Base-by-base conservation (phyloP, 2,113 vertebrate genomes). In the Edolisoma coerulescens region DNA sequence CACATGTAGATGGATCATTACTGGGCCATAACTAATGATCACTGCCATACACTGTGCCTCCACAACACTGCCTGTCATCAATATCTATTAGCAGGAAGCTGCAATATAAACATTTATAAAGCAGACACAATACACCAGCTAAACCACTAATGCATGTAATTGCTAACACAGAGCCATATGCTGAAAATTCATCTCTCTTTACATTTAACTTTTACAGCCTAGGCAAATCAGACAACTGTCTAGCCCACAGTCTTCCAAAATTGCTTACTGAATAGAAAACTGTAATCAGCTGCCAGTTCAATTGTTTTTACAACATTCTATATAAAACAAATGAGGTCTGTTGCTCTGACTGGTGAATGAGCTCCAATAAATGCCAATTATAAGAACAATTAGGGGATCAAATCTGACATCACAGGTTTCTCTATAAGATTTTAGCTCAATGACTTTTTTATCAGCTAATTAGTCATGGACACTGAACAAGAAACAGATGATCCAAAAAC, bases 71-170 rank as follows among this genome's bases (percentile, higher is more conserved):
- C 22, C 69, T 81, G 42, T 24, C 64, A 87, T 87, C 82, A 95
- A 70, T 53, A 87, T 24, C 64, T 75, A 50, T 65, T 63, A 84
- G 65, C 11, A 93, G 33, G 78, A 79, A 70, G 30, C 23, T 82
- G 56, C 65, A 85, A 78, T 37, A 75, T 44, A 82, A 95, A 93
- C 74, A 90, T 90, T 87, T 75, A 84, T 79, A 76, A 87, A 91
- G 88, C 37, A 83, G 85, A 85, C 57, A 95, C 30, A 87, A 91
- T 10, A 30, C 47, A 59, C 69, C 26, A 82, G 53, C 74, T 49
- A 63, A 94, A 82, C 47, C 87, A 83, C 56, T 82, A 90, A 93
- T 44, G 70, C 78, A 67, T 27, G 39, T 70, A 91, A 94, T 74
- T 84, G 78, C 82, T 79, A 83, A 60, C 50, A 82, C 52, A 45